Conservation (phyloP, 2,113 vertebrate species). For the Oncorhynchus gorbuscha region DNA sequence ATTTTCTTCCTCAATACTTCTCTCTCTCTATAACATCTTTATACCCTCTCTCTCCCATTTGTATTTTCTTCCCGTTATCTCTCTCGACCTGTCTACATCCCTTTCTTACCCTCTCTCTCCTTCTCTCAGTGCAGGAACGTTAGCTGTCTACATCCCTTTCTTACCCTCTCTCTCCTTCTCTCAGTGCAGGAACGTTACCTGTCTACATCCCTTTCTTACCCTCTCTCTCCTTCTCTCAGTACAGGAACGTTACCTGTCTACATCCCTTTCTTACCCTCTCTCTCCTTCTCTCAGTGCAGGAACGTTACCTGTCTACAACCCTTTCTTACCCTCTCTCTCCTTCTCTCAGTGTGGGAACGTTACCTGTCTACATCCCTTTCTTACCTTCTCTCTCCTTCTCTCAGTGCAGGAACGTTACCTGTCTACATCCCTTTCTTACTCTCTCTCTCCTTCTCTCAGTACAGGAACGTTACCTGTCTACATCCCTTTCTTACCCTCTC, state of each 20-base stretch:
- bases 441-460: no score
- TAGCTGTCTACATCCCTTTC: not conserved
- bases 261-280: not conserved
- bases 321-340: no score
- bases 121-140: no score
- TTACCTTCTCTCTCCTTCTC: not conserved
- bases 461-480: no score
- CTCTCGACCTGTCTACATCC: not conserved
- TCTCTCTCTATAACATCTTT: not conserved
- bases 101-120: not conserved
- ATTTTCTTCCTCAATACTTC: slow-evolving; percentile 13
- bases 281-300: no score
- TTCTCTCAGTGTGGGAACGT: no score
- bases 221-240: no score
- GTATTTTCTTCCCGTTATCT: not conserved
- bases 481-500: no score
- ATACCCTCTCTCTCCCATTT: not conserved
- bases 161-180: not conserved
- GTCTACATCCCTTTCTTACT: not conserved
- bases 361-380: not conserved
- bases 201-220: not conserved
- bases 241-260: not conserved
- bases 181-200: no score
- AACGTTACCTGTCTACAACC: no score
- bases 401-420: no score